Evolutionary conservation across 1,140 invertebrate species (phyloP).

Genomic region (Marisa cornuarietis): DNA sequence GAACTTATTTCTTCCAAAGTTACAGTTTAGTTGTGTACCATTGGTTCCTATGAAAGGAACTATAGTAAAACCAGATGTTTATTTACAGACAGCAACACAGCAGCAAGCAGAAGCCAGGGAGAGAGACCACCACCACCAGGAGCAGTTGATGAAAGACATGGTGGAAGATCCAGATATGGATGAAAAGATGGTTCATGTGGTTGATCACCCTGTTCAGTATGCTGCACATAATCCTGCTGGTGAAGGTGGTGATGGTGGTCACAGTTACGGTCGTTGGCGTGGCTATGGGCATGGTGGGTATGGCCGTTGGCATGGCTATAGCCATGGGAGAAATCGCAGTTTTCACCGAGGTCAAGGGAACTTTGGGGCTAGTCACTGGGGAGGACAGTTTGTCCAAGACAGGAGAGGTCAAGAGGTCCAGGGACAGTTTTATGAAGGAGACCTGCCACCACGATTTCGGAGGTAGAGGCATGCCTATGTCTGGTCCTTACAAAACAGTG

Average conservation of each 20-base stretch:
- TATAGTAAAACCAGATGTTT: neutral
- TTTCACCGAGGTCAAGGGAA: too few relatives aligned
- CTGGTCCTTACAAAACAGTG: too few relatives aligned
- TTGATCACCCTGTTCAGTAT: neutral
- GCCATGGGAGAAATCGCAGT: neutral
- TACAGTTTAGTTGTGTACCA: too few relatives aligned
- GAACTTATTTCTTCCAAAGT: too few relatives aligned
- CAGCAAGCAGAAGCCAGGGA: constrained; percentile 2
- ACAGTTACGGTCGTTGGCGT: neutral
- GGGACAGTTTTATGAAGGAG: constrained; percentile 15
- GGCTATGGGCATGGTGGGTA: neutral
- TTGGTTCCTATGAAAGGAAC: neutral
- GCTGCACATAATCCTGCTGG: neutral
- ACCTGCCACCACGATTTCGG: constrained; percentile 15
- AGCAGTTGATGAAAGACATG: constrained; percentile 13
- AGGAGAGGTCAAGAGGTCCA: neutral
- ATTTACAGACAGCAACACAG: neutral
- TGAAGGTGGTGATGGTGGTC: neutral
- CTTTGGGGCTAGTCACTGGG: neutral
- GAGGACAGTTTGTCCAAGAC: too few relatives aligned
- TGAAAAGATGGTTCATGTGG: constrained; percentile 10
- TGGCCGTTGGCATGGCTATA: neutral
- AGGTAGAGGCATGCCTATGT: neutral
- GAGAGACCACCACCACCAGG: constrained; percentile 16
- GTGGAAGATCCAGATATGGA: constrained; percentile 7